phyloP scores from a whole-genome alignment of 2,888 invertebrate species.

The Argynnis bischoffii region DNA sequence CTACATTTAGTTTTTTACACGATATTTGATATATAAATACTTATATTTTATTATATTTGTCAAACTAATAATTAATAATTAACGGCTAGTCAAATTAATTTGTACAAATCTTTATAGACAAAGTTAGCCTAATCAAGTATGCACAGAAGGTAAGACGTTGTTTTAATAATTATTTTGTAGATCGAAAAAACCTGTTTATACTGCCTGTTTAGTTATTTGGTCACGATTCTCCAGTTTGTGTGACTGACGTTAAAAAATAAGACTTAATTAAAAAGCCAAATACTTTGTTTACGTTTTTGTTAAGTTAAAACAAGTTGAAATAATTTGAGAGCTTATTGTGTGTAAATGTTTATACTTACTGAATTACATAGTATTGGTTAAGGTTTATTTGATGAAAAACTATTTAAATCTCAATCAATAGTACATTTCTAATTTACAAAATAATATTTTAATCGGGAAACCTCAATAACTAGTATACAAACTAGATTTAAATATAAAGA shows the following conservation, averaged over 20 bases:
- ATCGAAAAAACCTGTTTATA: conserved; percentile 40
- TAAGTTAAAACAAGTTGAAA: neutral
- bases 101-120: neutral
- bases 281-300: conserved; percentile 46
- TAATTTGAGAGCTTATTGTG: neutral
- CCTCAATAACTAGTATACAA: conserved; percentile 1
- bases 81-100: too few species aligned
- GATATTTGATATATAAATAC: too few species aligned
- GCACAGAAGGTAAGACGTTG: conserved; percentile 31
- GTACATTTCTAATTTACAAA: neutral
- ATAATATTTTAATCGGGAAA: neutral
- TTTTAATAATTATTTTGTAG: conserved; percentile 37
- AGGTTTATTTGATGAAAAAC: neutral
- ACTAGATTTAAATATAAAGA: conserved; percentile 20
- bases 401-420: neutral
- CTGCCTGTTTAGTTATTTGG: conserved; percentile 54
- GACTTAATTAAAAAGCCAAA: conserved; percentile 62
- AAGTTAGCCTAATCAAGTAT: conserved; percentile 26
- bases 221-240: conserved; percentile 53
- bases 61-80: too few species aligned
- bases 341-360: neutral
- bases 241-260: conserved; percentile 55
- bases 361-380: neutral
- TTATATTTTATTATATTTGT: too few species aligned
- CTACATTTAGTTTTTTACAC: too few species aligned